Conservation (phyloP, 2,888 invertebrate species). For the Tetragnatha montana region DNA sequence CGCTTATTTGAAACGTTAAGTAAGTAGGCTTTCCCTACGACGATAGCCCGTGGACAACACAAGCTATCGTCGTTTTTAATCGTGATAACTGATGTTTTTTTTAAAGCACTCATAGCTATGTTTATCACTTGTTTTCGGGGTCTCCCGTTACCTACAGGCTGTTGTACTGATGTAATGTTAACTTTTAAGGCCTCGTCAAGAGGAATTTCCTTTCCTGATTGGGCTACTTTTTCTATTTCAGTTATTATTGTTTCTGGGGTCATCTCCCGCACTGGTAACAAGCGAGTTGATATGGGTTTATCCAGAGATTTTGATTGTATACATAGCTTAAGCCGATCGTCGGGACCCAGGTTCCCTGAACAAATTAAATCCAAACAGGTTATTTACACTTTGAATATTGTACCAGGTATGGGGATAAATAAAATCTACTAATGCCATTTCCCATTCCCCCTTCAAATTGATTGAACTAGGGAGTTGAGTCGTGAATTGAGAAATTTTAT, state of each 20-base stretch:
- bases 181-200: background rate
- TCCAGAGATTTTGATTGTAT: background rate
- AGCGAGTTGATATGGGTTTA: background rate
- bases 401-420: no score
- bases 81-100: background rate
- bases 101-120: background rate
- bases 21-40: background rate
- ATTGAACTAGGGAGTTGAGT: conserved; percentile 73
- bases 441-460: conserved; percentile 73
- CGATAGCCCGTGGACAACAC: background rate
- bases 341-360: background rate
- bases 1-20: background rate
- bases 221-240: background rate
- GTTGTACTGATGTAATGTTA: background rate
- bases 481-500: conserved; percentile 72
- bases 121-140: background rate
- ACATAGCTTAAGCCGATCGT: background rate
- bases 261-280: background rate
- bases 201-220: background rate
- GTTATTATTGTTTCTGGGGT: background rate
- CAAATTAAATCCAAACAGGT: conserved; percentile 23
- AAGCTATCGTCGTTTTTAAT: background rate
- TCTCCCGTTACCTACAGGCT: background rate
- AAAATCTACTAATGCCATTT: conserved; percentile 72
- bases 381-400: no score